Base-by-base conservation (phyloP, 2,113 vertebrate genomes). In the Smithornis capensis region DNA sequence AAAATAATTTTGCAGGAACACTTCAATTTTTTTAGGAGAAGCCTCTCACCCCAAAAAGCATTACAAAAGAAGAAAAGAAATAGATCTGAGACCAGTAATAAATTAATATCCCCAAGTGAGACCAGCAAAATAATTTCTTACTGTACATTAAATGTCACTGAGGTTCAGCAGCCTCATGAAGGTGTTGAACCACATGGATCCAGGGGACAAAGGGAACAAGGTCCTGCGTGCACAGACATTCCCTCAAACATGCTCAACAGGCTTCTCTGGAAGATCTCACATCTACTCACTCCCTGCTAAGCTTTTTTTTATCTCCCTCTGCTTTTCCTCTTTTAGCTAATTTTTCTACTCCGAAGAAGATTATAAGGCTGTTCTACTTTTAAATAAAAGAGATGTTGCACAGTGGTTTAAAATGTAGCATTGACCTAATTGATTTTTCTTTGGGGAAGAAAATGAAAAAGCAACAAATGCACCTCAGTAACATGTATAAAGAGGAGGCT, bases 221-320 rank as follows among this genome's bases (percentile, higher is more conserved):
- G 88, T 89, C 83, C 28, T 12, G 10, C 23, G 9, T 10, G 37
- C 78, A 57, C 71, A 90, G 42, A 59, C 82, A 0, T 57, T 71
- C 63, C 83, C 85, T 93, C 88, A 50, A 88, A 92, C 45, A 9
- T 2, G 16, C 90, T 73, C 53, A 90, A 94, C 82, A 64, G 40
- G 70, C 78, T 93, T 47, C 90, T 69, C 87, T 49, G 31, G 7
- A 52, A 90, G 59, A 45, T 71, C 71, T 96, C 91, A 93, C 59
- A 95, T 95, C 96, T 96, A 62, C 76, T 38, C 55, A 37, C 64
- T 89, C 79, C 88, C 92, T 31, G 42, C 86, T 86, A 95, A 87
- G 94, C 86, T 93, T 97, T 96, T 96, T 76, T 93, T 90, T 89
- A 90, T 68, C 80, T 70, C 71, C 92, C 85, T 81, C 89, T 95